Evolutionary conservation across 2,797 vertebrate genomes (phyloP), one percentile per base, ranked within the genome.

Genomic region (Onychomys arenicola): DNA sequence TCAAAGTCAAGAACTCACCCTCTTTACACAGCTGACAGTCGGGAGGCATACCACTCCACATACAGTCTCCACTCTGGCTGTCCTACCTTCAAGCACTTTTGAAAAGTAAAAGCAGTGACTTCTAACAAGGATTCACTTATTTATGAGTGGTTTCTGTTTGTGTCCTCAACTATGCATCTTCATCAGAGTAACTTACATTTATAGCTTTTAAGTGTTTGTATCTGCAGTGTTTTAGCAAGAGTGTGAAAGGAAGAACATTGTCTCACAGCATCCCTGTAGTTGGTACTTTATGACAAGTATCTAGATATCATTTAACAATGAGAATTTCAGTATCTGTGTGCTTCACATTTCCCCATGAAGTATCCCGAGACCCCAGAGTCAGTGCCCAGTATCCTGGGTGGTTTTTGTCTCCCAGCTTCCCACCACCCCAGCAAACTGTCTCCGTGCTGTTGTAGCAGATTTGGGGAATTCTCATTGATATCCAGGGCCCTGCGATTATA

Each of bases 101-200:
- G 40, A 59, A 93, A 76, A 84, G 81, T 92, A 49, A 87, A 94
- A 32, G 19, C 69, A 83, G 55, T 83, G n/a, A 6, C 93, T 90
- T 93, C 65, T 37, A 13, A 21, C 40, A n/a, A 85, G 61, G 11
- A 49, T 49, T 49, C 27, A 32, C 63, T 80, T 90, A 63, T 32
- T 87, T 88, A 27, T 34, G 37, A 43, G 34, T 89, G 46, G 11
- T 86, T 83, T 91, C 55, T 92, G 69, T 37, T 52, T 69, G 63
- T 11, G 34, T 29, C 69, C 90, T 67, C 29, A 65, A 80, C 59
- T 52, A 84, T 75, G 78, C 61, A 63, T 83, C 89, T 91, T 85
- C 57, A 57, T 77, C 43, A 91, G 86, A 65, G 65, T 84, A 76
- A 73, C 84, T 75, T 73, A 8, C 77, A 40, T 11, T 32, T 63